Base-by-base conservation (phyloP, 2,113 vertebrate species). In the Hippocampus mohnikei region DNA sequence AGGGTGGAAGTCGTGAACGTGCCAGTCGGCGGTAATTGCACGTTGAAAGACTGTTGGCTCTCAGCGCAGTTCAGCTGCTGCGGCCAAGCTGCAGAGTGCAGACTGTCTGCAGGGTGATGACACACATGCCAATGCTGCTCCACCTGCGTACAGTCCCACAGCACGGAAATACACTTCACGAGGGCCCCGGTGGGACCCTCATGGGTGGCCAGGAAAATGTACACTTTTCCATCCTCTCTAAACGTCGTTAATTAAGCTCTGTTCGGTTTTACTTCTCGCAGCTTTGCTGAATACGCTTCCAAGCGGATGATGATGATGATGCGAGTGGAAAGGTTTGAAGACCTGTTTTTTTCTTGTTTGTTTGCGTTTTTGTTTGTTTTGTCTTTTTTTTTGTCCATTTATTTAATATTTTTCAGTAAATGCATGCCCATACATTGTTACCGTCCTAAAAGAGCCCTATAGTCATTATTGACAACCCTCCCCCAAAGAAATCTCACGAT, bases 121-220 rank as follows among this genome's bases (percentile, higher is more conserved):
- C 95, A 95, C 91, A 94, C 83, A 85, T 69, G 80, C 90, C 92
- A 89, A 86, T 78, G 93, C 93, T 94, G 94, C 77, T 92, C 91
- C 94, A 94, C 94, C 95, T 95, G 92, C 90, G 71, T 83, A 72
- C 74, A 66, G 42, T 86, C 85, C 72, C 78, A 81, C 55, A 86
- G 81, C 83, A 88, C 88, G 90, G 90, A 94, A 93, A 92, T 90
- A 88, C 87, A 89, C 82, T 81, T 62, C 44, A 67, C 65, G 70
- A 74, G 75, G 83, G 73, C 88, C 33, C 87, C 92, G 76, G 87
- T 82, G 80, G 81, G 71, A 88, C 81, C 93, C 85, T 85, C 91
- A 81, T 93, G 94, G 94, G 94, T 94, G 94, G 94, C 88, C 94
- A 65, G 42, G 74, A 86, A 88, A 85, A 88, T 81, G 68, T 40